Base-by-base conservation (phyloP, 2,113 vertebrate species). In the Anser brachyrhynchus region DNA sequence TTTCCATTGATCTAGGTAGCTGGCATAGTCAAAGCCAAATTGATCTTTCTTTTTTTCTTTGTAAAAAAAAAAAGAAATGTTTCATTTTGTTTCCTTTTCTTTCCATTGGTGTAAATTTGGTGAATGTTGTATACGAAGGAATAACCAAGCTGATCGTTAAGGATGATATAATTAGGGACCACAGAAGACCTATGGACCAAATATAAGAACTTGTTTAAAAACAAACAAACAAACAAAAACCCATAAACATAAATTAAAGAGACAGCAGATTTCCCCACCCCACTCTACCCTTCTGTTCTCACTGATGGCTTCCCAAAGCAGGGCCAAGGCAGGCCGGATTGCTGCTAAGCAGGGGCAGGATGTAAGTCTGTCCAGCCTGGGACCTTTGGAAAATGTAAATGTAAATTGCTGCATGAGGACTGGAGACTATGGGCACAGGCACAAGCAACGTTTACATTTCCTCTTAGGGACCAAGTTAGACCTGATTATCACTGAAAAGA, bases 51-150 rank as follows among this genome's bases (percentile, higher is more conserved):
- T 90, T 49, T 49, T 87, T 74, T 11, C 41, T 46, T 62, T 95
- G 73, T 87, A 70, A 89, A 92, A 51, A 84, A 73, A 58, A 28
- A 70, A 39, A 37, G 62, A 65, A 65, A 86, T 11, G 31, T 82
- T 91, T 87, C 4, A 0, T 57, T 94, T 85, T 44, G 13, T 85
- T 74, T 83, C 25, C 28, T 76, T 88, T 86, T 54, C 66, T 92
- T 97, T 90, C 84, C 72, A 9, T 92, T 55, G 65, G 71, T 94
- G 87, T 97, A 97, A 95, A 93, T 97, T 93, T 78, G 93, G 67
- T 95, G 95, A 93, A 73, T 84, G 79, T 93, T 94, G 87, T 96
- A 92, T 77, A 93, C 92, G 91, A 96, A 96, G 69, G 67, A 90
- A 83, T 73, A 95, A 93, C 72, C 52, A 44, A 93, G 81, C 74